Conservation (phyloP, 2,113 vertebrate genomes). For the Clarias gariepinus region DNA sequence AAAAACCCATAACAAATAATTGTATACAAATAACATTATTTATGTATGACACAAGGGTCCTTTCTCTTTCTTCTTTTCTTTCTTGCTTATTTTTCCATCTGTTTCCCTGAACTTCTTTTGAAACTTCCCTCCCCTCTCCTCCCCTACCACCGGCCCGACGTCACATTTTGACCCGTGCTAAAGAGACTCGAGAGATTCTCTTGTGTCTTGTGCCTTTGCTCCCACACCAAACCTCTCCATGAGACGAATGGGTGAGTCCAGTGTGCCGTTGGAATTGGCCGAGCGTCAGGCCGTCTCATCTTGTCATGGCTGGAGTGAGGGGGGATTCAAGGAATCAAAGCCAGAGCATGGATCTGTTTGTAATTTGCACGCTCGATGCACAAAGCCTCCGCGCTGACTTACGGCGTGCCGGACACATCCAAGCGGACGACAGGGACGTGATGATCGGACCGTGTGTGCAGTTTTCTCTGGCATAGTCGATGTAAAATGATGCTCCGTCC, state of each 20-base stretch:
- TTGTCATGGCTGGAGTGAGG: constrained; percentile 17
- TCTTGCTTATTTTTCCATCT: constrained; percentile 54
- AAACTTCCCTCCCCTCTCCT: constrained; percentile 34
- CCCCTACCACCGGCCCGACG: background rate
- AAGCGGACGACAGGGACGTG: constrained; percentile 31
- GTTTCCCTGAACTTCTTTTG: constrained; percentile 35
- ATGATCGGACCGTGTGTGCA: constrained; percentile 12
- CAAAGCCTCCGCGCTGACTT: constrained; percentile 37
- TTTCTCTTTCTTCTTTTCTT: background rate
- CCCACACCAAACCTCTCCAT: constrained; percentile 23
- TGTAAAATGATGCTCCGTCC: background rate
- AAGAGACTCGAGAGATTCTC: constrained; percentile 1
- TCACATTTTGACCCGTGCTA: background rate
- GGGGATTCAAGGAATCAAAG: constrained; percentile 39
- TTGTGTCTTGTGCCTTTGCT: constrained; percentile 25
- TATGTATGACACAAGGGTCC: no score
- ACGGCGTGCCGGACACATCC: constrained; percentile 36
- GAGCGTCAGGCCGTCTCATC: constrained; percentile 4
- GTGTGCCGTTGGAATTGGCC: constrained; percentile 47
- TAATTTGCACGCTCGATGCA: constrained; percentile 19
- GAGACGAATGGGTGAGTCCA: constrained; percentile 47
- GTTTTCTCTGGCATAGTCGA: background rate
- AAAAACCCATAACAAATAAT: no score
- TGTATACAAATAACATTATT: no score
- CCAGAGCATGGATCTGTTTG: constrained; percentile 29